Conservation (phyloP, 2,888 invertebrate genomes). For the Mayetiola destructor region DNA sequence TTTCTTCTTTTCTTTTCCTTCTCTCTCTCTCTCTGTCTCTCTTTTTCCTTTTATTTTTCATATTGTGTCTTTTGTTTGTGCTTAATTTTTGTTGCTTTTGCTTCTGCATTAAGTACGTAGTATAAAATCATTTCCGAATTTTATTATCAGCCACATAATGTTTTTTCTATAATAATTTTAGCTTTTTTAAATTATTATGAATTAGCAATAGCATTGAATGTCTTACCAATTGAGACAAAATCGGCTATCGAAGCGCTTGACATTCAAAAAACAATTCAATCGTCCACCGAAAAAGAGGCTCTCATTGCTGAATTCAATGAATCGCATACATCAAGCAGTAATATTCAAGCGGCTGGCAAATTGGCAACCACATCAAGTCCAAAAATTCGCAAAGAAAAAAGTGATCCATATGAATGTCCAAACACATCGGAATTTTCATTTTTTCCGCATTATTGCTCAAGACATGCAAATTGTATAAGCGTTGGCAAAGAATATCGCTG, state of each 20-base stretch:
- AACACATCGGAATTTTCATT: constrained; percentile 33
- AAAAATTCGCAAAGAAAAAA: background rate
- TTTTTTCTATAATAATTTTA: constrained; percentile 13
- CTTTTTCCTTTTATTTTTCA: too few relatives aligned
- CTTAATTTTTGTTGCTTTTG: background rate
- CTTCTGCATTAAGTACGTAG: background rate
- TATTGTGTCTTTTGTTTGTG: background rate
- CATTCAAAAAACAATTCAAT: background rate
- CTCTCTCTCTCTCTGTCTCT: too few relatives aligned
- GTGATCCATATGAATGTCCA: constrained; percentile 27
- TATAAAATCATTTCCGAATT: background rate
- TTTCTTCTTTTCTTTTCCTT: too few relatives aligned
- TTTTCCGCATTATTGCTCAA: constrained; percentile 31
- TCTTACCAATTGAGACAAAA: constrained; percentile 3
- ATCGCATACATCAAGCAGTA: constrained; percentile 2
- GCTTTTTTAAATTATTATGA: constrained; percentile 11
- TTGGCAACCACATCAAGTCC: background rate
- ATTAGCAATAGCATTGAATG: constrained; percentile 9
- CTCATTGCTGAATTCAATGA: background rate
- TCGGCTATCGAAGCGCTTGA: background rate
- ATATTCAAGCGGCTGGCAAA: constrained; percentile 2
- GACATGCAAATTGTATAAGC: constrained; percentile 29
- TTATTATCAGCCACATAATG: background rate
- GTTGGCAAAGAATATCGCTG: constrained; percentile 31
- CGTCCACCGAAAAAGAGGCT: background rate